These are phyloP conservation scores for Watersipora subatra DNA, from an alignment of 1,140 invertebrate genomes.

Conservation along the genomic window DNA sequence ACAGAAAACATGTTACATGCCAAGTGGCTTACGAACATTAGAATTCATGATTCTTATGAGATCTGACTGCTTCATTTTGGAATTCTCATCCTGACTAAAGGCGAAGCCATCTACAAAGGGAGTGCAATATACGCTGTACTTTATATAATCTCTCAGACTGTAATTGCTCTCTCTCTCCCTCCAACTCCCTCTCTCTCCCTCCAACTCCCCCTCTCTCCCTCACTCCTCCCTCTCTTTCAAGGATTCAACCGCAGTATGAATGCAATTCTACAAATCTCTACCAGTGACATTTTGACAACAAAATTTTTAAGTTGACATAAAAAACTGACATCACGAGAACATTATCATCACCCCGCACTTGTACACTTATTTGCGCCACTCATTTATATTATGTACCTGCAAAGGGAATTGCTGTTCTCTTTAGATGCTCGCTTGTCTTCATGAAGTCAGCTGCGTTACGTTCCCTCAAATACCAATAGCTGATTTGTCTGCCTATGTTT, in stretches of 20 bases:
- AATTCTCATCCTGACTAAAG: constrained; percentile 1
- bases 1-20: background rate
- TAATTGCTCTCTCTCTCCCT: too few species aligned
- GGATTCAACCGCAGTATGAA: background rate
- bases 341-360: too few species aligned
- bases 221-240: background rate
- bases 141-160: too few species aligned
- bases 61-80: background rate
- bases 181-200: background rate
- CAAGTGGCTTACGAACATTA: background rate
- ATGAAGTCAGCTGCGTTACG: too few species aligned
- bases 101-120: constrained; percentile 1
- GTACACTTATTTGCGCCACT: too few species aligned
- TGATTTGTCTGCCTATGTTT: too few species aligned
- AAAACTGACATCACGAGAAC: too few species aligned
- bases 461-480: too few species aligned
- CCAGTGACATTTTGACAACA: background rate
- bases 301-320: too few species aligned
- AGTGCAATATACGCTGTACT: background rate
- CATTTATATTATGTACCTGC: too few species aligned
- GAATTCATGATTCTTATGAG: background rate
- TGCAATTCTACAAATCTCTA: background rate
- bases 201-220: background rate
- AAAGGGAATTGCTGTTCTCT: too few species aligned
- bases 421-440: too few species aligned